Base-by-base conservation (phyloP, 2,888 invertebrate species). In the Brachylomia viminalis region DNA sequence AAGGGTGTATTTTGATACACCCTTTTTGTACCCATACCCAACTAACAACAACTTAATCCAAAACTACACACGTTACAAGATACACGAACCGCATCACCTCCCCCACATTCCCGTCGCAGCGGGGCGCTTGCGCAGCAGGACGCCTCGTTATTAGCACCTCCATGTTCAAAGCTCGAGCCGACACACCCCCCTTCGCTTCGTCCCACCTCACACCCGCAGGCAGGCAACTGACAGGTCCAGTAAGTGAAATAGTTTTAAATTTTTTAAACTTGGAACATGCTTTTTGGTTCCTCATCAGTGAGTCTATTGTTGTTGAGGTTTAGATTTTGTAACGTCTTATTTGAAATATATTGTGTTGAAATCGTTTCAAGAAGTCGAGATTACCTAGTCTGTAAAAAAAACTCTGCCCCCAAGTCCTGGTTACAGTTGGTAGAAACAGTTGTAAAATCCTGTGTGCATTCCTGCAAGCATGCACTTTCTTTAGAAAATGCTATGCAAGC, bases 141-240 rank as follows among this genome's bases (percentile, higher is more conserved):
- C 90, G 93, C 93, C 95, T 95, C 94, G 95, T 96, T 96, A 96
- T 96, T 96, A 96, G 95, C 96, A 95, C 96, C 96, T 96, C 95
- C 89, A 79, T 87, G 90, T 88, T 93, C 95, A 95, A 96, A 95
- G 95, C 92, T 85, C 84, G 91, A 72, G 76, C 85, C 83, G 80
- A 80, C 80, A 65, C 84, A 68, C 75, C 76, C 52, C 72, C 66
- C 56, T 45, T 71, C 75, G 66, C 83, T 10, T 27, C 74, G 69
- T 80, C 86, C 76, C 88, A 82, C 89, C 82, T 72, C 80, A 66
- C 66, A 75, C 80, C 76, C 73, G 74, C 79, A 80, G 49, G 83
- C 86, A 88, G 88, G 89, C 88, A 86, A 82, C 91, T 89, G 92
- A 92, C 92, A 92, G 93, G 79, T 91, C 92, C 90, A 92, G 89